Base-by-base conservation (phyloP, 2,113 vertebrate species). In the Tretioscincus oriximinensis region DNA sequence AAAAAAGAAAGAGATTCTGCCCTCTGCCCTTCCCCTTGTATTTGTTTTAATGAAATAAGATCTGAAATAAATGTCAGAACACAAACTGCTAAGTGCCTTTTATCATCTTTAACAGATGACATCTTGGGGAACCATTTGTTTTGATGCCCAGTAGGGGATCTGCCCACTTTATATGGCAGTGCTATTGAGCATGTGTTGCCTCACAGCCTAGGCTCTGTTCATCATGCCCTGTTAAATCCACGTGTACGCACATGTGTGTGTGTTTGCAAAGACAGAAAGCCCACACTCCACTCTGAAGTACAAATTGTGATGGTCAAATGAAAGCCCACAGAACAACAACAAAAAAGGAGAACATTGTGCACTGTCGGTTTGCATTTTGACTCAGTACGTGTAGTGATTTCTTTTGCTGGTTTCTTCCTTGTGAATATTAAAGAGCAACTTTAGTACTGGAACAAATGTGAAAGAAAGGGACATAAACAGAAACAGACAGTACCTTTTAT, bases 401-500 rank as follows among this genome's bases (percentile, higher is more conserved):
- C 18, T 26, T 88, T 71, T 87, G 82, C 54, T 22, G 66, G 1
- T 8, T 86, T 87, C 45, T 81, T 81, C 71, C 79, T 77, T 12
- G n/a, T 75, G 76, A 63, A 81, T 85, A 87, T 89, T 88, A 31
- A 87, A 89, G 77, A 76, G 6, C 1, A 11, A 72, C 63, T 82
- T 5, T 2, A 76, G 61, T 71, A 41, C 31, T 83, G 51, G 49
- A 83, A 73, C 22, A 81, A 87, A 88, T 67, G 28, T 76, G 80
- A 90, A 45, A 76, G 71, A 83, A 64, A 75, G 71, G 76, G 84
- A 78, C n/a, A 67, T 8, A n/a, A 91, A 88, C 26, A 83, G 14
- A 84, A 81, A 64, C 28, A 79, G 88, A 85, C 83, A 86, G 31
- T 45, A 54, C 86, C 69, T 77, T 89, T 81, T 83, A 87, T 61